phyloP scores from a whole-genome alignment of 2,113 vertebrate species.

The Tychaedon coryphoeus region DNA sequence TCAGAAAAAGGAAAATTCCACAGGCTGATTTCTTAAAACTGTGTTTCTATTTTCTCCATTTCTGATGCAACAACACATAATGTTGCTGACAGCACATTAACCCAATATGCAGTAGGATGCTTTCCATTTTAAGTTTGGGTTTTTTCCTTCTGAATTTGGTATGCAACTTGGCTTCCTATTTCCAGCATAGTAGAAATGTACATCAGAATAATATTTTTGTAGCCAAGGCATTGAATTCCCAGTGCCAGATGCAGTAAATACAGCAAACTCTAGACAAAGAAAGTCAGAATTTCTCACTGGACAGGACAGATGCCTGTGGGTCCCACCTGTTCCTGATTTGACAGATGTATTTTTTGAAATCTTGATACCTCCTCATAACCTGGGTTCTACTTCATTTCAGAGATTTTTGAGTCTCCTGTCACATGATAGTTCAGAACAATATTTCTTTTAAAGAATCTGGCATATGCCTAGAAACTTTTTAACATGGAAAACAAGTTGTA shows the following conservation, averaged over 20 bases:
- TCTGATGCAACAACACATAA: neutral
- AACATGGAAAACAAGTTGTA: neutral
- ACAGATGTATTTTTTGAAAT: neutral
- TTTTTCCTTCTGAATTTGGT: neutral
- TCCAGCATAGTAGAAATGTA: neutral
- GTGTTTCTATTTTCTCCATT: neutral
- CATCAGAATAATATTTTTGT: neutral
- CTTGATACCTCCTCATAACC: neutral
- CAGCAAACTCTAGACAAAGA: neutral
- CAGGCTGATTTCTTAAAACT: neutral
- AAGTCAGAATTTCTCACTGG: neutral
- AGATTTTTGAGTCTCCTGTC: neutral
- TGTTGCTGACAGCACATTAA: neutral
- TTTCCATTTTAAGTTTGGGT: neutral
- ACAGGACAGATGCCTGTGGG: neutral
- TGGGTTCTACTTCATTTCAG: neutral
- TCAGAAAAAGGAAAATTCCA: neutral
- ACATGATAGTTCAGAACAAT: neutral
- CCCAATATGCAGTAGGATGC: neutral
- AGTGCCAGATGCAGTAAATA: neutral
- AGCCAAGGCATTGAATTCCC: neutral
- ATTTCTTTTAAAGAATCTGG: fast-evolving
- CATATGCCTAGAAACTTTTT: neutral
- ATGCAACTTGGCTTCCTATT: neutral
- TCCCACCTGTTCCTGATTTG: neutral